These are phyloP conservation scores for Dryobota labecula DNA, from an alignment of 2,888 invertebrate genomes.

Conservation along the genomic window DNA sequence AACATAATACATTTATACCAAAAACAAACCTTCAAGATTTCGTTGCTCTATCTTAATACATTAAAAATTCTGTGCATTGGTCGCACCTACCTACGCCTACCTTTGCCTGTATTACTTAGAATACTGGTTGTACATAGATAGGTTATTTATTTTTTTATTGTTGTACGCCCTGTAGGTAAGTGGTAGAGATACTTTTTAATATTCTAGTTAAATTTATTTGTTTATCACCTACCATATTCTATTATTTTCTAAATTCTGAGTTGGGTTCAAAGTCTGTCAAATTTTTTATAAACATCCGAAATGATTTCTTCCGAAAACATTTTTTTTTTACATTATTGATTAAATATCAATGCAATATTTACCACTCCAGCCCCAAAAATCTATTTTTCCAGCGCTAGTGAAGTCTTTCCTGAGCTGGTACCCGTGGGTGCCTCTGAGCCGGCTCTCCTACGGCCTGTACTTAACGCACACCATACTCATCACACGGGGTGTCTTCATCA, in stretches of 20 bases:
- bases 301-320: not conserved
- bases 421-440: constrained; percentile 90
- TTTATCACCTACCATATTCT: not conserved
- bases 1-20: too few species aligned
- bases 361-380: not conserved
- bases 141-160: not conserved
- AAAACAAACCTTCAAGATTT: too few species aligned
- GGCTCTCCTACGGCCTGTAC: constrained; percentile 91
- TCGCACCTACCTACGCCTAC: too few species aligned
- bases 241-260: not conserved
- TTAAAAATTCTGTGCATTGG: too few species aligned
- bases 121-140: not conserved
- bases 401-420: constrained; percentile 88
- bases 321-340: not conserved
- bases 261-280: not conserved
- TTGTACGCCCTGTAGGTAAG: not conserved
- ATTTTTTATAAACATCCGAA: not conserved
- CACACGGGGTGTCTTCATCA: constrained; percentile 85
- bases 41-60: too few species aligned
- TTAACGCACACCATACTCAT: constrained; percentile 90
- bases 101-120: not conserved
- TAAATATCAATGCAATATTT: not conserved
- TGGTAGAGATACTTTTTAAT: not conserved
- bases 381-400: constrained; percentile 78
- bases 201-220: not conserved